Evolutionary conservation across 2,888 invertebrate genomes (phyloP).

Genomic region (Eupsilia transversa): DNA sequence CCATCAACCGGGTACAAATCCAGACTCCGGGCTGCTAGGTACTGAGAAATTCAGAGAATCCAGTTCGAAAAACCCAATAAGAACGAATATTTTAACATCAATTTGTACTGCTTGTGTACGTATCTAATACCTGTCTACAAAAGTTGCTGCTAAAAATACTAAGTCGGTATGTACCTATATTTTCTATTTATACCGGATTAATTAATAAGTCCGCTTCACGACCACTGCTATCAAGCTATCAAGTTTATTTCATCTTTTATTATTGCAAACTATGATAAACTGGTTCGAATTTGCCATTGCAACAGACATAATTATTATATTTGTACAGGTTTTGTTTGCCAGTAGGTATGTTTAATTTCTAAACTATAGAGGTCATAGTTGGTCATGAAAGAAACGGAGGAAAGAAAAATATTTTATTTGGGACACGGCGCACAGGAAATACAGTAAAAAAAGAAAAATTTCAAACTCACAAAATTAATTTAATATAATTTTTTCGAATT

Average conservation of each 20-base stretch:
- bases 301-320: constrained; percentile 3
- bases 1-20: not conserved
- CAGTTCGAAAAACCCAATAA: not conserved
- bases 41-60: too few relatives aligned
- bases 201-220: constrained; percentile 13
- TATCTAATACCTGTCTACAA: not conserved
- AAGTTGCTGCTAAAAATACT: not conserved
- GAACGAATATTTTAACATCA: too few relatives aligned
- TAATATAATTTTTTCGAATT: too few relatives aligned
- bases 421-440: not conserved
- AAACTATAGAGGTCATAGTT: not conserved
- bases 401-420: too few relatives aligned
- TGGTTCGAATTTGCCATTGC: constrained; percentile 8
- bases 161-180: not conserved
- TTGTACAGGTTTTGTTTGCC: not conserved
- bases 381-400: too few relatives aligned
- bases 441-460: not conserved
- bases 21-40: not conserved
- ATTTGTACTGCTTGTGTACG: not conserved
- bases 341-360: not conserved
- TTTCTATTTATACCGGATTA: constrained; percentile 15
- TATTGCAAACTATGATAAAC: constrained; percentile 17
- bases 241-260: constrained; percentile 1
- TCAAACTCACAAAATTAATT: not conserved
- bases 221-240: constrained; percentile 6